These are phyloP conservation scores for Bombus consobrinus DNA, from an alignment of 1,140 invertebrate species.

Conservation along the genomic window DNA sequence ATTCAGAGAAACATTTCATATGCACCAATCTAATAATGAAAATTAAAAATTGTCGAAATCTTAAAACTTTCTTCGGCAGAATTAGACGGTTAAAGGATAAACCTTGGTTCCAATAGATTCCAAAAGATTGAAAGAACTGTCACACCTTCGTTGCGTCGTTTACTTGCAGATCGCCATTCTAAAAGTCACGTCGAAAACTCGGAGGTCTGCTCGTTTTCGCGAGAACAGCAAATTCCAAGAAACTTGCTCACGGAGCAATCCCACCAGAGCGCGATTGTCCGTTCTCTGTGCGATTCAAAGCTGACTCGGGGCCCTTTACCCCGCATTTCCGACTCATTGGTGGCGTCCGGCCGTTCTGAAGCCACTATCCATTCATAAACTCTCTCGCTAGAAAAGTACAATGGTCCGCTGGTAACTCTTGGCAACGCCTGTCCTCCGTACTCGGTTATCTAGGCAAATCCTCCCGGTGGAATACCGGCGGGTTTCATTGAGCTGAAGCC, in stretches of 20 bases:
- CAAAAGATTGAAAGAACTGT: background rate
- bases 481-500: constrained; percentile 68
- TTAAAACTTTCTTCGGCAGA: too few species aligned
- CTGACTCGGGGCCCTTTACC: constrained; percentile 41
- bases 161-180: constrained; percentile 3
- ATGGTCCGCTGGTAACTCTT: constrained; percentile 29
- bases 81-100: too few species aligned
- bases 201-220: background rate
- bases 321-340: constrained; percentile 59
- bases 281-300: constrained; percentile 45
- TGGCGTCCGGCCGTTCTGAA: constrained; percentile 1
- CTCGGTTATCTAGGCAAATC: constrained; percentile 71
- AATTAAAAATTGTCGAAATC: too few species aligned
- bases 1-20: too few species aligned
- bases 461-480: constrained; percentile 53
- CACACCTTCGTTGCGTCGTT: background rate
- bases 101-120: too few species aligned
- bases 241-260: constrained; percentile 38
- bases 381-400: constrained; percentile 25
- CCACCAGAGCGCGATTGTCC: constrained; percentile 39
- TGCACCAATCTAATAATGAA: too few species aligned
- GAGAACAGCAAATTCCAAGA: constrained; percentile 41
- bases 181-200: constrained; percentile 4
- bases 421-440: constrained; percentile 53
- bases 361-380: constrained; percentile 55